Percentiles rank a stretch among this genome's conserved stretches.
Conservation (phyloP, 2,113 vertebrate genomes). For the Patagioenas fasciata region DNA sequence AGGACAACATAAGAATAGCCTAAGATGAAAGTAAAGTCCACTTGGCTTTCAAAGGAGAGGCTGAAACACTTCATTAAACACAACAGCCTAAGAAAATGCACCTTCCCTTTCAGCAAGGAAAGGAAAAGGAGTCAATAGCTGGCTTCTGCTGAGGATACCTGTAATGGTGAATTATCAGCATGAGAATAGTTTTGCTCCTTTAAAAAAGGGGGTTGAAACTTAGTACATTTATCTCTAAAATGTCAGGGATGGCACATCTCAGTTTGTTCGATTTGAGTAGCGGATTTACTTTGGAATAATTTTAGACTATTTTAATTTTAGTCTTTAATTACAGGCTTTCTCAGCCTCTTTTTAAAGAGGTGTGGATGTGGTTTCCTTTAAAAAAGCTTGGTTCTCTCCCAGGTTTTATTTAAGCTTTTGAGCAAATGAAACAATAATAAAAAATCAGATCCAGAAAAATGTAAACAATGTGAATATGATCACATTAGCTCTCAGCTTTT, state of each 20-base stretch:
- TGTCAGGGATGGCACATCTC: neutral
- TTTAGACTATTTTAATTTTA: neutral
- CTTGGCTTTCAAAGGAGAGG: neutral
- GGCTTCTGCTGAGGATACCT: neutral
- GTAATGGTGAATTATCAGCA: neutral
- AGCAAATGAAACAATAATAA: neutral
- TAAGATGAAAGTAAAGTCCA: neutral
- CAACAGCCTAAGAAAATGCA: neutral
- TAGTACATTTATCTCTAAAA: neutral
- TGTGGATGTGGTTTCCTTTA: neutral
- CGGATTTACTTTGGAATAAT: neutral
- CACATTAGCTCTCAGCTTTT: neutral
- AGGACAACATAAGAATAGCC: neutral
- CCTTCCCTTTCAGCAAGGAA: neutral
- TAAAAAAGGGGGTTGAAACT: neutral
- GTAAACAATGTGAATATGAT: neutral
- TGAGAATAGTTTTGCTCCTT: neutral
- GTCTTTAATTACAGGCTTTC: neutral
- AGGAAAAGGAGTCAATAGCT: neutral
- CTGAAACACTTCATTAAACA: neutral
- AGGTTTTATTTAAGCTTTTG: neutral
- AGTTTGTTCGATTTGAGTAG: neutral
- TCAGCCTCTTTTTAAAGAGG: neutral
- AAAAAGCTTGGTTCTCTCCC: neutral
- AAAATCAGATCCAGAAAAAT: neutral